phyloP scores from a whole-genome alignment of 2,888 invertebrate genomes.

The Mythimna loreyi region DNA sequence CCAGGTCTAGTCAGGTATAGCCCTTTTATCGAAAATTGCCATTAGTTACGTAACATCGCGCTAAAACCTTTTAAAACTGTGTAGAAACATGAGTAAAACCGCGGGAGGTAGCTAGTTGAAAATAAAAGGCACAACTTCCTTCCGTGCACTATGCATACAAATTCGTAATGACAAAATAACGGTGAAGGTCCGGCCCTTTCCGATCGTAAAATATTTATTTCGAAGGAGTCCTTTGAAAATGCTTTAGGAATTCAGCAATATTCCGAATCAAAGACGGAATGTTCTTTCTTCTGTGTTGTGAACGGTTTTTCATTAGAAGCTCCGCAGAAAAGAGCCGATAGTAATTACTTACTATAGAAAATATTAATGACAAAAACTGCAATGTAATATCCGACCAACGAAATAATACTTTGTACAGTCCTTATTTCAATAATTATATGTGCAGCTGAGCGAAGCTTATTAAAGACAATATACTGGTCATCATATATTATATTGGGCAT shows the following conservation, averaged over 20 bases:
- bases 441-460: background rate
- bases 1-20: no score
- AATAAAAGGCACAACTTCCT: slow-evolving; percentile 47
- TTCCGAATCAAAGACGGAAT: background rate
- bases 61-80: no score
- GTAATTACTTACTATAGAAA: background rate
- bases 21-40: no score
- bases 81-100: no score
- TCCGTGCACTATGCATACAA: slow-evolving; percentile 32
- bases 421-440: accelerated
- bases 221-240: slow-evolving; percentile 7
- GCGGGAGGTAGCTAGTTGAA: background rate
- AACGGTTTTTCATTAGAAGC: background rate
- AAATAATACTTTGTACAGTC: background rate
- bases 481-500: background rate
- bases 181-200: slow-evolving; percentile 45
- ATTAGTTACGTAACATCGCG: no score
- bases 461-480: background rate
- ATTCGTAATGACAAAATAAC: slow-evolving; percentile 28
- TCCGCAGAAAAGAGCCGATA: background rate
- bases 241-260: slow-evolving; percentile 12
- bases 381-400: background rate
- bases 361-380: background rate
- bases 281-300: background rate
- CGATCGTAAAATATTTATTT: slow-evolving; percentile 24